Conservation (phyloP, 2,113 vertebrate species). For the Takifugu bimaculatus region DNA sequence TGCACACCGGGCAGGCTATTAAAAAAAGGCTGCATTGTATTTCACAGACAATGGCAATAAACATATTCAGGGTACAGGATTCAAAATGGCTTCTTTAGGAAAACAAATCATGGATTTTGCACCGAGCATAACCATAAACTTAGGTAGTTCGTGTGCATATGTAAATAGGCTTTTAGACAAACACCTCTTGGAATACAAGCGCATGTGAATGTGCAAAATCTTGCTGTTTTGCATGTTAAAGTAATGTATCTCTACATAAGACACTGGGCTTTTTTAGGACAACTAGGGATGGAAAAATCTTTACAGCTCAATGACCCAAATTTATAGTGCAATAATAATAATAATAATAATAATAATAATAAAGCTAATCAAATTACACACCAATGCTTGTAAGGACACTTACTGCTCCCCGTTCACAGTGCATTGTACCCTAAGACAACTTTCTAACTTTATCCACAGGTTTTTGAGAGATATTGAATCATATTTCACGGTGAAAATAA, state of each 20-base stretch:
- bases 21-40: slow-evolving; percentile 74
- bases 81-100: slow-evolving; percentile 73
- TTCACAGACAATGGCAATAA: slow-evolving; percentile 79
- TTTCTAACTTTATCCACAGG: no score
- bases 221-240: not conserved
- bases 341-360: no score
- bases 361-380: no score
- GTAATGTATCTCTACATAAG: slow-evolving; percentile 6
- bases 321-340: no score
- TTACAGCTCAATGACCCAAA: no score
- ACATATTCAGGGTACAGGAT: slow-evolving; percentile 77
- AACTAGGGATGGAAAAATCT: no score
- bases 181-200: slow-evolving; percentile 9
- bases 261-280: no score
- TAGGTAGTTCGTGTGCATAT: slow-evolving; percentile 39
- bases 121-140: slow-evolving; percentile 61
- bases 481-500: no score
- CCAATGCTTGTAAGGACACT: no score
- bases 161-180: slow-evolving; percentile 43
- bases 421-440: no score
- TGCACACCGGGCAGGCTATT: slow-evolving; percentile 73
- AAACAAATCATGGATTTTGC: slow-evolving; percentile 52
- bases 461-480: no score
- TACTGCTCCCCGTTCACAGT: no score
- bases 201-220: slow-evolving; percentile 4